Conservation (phyloP, 2,113 vertebrate species). For the Nothobranchius furzeri region DNA sequence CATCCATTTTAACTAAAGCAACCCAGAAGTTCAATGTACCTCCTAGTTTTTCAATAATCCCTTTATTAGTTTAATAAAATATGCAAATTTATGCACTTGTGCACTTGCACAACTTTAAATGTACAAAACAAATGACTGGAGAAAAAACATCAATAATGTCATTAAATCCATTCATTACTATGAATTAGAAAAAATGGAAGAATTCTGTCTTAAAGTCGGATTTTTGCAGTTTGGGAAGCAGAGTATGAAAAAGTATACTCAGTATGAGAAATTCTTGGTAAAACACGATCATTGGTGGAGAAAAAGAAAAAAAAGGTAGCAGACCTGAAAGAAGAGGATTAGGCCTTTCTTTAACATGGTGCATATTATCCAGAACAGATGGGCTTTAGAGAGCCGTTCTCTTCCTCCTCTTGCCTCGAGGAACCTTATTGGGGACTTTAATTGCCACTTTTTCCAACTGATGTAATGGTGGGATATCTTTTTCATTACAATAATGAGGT, state of each 20-base stretch:
- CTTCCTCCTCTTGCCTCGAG: conserved; percentile 86
- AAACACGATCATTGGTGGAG: conserved; percentile 47
- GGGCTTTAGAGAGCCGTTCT: conserved; percentile 84
- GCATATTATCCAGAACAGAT: conserved; percentile 85
- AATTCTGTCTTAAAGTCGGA: no score
- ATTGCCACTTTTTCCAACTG: conserved; percentile 96
- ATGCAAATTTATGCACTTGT: no score
- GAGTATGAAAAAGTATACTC: background rate
- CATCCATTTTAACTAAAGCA: no score
- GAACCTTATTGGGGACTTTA: conserved; percentile 91
- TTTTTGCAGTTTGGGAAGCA: conserved; percentile 7
- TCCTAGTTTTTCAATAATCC: no score
- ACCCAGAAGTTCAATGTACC: no score
- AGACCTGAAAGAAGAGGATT: conserved; percentile 80
- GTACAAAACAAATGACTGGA: no score
- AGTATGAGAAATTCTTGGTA: conserved; percentile 32
- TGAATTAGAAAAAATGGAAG: background rate
- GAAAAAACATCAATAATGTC: background rate
- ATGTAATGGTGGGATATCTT: conserved; percentile 94
- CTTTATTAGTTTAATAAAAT: no score
- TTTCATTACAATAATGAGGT: conserved; percentile 99
- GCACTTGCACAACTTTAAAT: no score
- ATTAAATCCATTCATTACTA: background rate
- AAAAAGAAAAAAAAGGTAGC: conserved; percentile 51
- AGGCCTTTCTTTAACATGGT: conserved; percentile 81